Percentiles rank a stretch among this genome's conserved stretches.
Evolutionary conservation across 2,888 invertebrate species (phyloP).

Genomic region (Carcina quercana): DNA sequence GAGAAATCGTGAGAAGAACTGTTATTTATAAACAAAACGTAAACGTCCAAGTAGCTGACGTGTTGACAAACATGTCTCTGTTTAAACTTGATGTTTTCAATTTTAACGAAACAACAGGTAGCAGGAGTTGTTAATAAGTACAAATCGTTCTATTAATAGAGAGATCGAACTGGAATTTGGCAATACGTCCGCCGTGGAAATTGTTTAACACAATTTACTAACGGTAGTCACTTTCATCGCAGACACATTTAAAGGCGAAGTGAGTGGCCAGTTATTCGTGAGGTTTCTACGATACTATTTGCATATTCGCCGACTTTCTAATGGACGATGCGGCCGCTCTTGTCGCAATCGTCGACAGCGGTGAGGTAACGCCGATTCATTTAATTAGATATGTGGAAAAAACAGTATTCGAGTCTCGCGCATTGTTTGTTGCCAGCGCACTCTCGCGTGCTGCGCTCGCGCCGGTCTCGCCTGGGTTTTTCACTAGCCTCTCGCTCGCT

Average conservation of each 20-base stretch:
- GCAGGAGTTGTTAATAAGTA: slow-evolving; percentile 10
- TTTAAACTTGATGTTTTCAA: slow-evolving; percentile 41
- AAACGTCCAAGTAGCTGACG: slow-evolving; percentile 34
- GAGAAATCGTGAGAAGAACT: slow-evolving; percentile 34
- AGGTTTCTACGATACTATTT: slow-evolving; percentile 74
- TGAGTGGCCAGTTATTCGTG: slow-evolving; percentile 73
- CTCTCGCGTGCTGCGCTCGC: slow-evolving; percentile 33
- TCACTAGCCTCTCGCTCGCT: slow-evolving; percentile 32
- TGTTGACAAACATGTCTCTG: slow-evolving; percentile 48
- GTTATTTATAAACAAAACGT: slow-evolving; percentile 44
- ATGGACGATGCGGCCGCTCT: slow-evolving; percentile 70
- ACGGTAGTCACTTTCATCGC: slow-evolving; percentile 72
- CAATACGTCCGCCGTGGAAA: slow-evolving; percentile 47
- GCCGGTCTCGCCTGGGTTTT: slow-evolving; percentile 39
- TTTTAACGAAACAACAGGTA: slow-evolving; percentile 27
- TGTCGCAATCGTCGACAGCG: slow-evolving; percentile 65
- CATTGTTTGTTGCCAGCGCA: slow-evolving; percentile 52
- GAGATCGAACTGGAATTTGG: slow-evolving; percentile 30
- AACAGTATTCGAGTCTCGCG: slow-evolving; percentile 47
- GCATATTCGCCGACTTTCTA: slow-evolving; percentile 75
- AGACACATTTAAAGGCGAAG: slow-evolving; percentile 69
- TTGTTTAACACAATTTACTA: slow-evolving; percentile 65
- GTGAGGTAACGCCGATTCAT: slow-evolving; percentile 70
- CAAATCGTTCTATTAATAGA: slow-evolving; percentile 3
- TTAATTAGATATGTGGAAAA: slow-evolving; percentile 60